Evolutionary conservation across 2,797 vertebrate genomes (phyloP), one percentile per base, ranked within the genome.

Genomic region (Sphenopsis melanotis): DNA sequence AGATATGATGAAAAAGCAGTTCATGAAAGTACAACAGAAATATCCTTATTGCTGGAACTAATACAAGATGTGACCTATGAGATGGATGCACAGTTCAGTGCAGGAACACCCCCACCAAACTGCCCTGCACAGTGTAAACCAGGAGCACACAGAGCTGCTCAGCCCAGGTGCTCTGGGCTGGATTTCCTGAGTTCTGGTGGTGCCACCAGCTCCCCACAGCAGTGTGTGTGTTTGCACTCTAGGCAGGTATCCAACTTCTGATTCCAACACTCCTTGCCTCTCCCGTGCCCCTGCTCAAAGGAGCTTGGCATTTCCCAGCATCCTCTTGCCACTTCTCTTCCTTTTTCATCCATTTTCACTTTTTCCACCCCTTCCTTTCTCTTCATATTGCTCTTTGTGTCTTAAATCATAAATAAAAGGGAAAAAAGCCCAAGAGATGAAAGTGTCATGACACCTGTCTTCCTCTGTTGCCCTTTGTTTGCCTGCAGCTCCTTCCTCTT

Each of bases 401-500:
- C 84, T 81, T 87, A 87, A 92, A 87, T 9, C 19, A 37, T 29
- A 77, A 60, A 90, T 42, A 3, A 21, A 57, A 26, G 26, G 26
- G 11, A n/a, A 39, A 52, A 63, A 75, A 42, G 12, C 21, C 29
- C 17, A 83, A 41, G n/a, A 83, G 69, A 75, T 68, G 24, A 71
- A 83, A 80, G 19, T n/a, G 55, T 15, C 15, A 15, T 85, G 50
- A 64, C 34, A 52, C 32, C 27, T 41, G 0, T 47, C 37, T 74
- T 90, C 32, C 49, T 29, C 3, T 50, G 49, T 75, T 88, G 36
- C 30, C 46, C 39, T 95, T 83, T 95, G 50, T 55, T 95, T 89
- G n/a, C 78, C 87, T 83, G 80, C 82, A 84, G 47, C 42, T 92
- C 55, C 61, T 90, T 86, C 46, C 37, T 61, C 29, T 81, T 91